Base-by-base conservation (phyloP, 2,113 vertebrate genomes). In the Pseudorectes ferrugineus region DNA sequence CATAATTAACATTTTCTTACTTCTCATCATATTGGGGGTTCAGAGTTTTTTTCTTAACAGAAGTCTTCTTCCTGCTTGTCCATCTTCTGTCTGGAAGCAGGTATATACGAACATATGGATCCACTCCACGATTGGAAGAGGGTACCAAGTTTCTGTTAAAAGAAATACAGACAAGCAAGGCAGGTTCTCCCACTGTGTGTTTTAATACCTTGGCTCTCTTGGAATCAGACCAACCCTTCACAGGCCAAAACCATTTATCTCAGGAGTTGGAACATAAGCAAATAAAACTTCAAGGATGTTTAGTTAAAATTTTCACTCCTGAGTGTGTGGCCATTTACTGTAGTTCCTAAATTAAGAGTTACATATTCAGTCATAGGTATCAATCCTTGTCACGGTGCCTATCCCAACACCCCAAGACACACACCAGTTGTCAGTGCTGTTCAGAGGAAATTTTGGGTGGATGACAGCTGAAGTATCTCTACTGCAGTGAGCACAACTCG, bases 31-130 rank as follows among this genome's bases (percentile, higher is more conserved):
- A 99, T 28, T 97, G 93, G 9, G 99, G 99, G 71, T 99, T 97
- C 77, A 99, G 84, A 1, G 98, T 99, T 93, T 97, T 99, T 91
- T 96, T 99, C 96, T 98, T 99, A 49, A 99, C 98, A 0, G 98
- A 97, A 5, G 99, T 99, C 91, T 97, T 98, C 97, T 98, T 99
- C 63, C 99, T 98, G 91, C 98, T 98, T 68, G 97, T 88, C 99
- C 99, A 99, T 45, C 97, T 97, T 91, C 98, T 98, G 42, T 99
- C 99, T 16, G 99, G 99, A 84, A 99, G 98, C 75, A 99, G 95
- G 97, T 99, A 99, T 81, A 99, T 93, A 28, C 98, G 99, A 57
- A 99, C 99, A 2, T 99, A 99, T 0, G 98, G 98, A 95, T 99
- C 99, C 1, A 98, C 98, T 84, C 99, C 99, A n/a, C 97, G 97